Conservation (phyloP, 1,140 invertebrate species). For the Drosophila oshimai region DNA sequence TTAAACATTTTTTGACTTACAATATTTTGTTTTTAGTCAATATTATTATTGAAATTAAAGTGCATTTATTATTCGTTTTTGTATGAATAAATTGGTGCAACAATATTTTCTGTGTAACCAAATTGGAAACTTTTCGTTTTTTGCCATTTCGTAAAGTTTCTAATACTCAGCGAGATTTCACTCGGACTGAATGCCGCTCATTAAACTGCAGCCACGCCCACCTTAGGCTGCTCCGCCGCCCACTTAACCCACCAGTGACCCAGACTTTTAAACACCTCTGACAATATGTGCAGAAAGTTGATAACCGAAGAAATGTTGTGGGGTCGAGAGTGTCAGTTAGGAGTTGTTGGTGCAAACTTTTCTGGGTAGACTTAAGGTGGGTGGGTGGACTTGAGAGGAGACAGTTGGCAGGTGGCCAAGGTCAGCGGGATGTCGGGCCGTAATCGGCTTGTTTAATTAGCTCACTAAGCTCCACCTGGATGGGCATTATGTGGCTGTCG, state of each 20-base stretch:
- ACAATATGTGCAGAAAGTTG: slow-evolving; percentile 46
- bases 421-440: slow-evolving; percentile 40
- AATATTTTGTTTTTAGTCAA: background rate
- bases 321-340: background rate
- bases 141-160: slow-evolving; percentile 47
- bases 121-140: slow-evolving; percentile 45
- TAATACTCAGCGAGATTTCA: slow-evolving; percentile 33
- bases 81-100: slow-evolving; percentile 1
- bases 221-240: background rate
- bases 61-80: background rate
- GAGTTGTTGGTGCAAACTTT: slow-evolving; percentile 9
- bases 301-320: slow-evolving; percentile 33
- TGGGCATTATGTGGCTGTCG: slow-evolving; percentile 59
- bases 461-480: slow-evolving; percentile 47
- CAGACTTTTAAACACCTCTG: slow-evolving; percentile 25
- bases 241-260: slow-evolving; percentile 19
- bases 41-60: background rate
- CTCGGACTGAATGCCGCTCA: slow-evolving; percentile 37
- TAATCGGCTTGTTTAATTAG: slow-evolving; percentile 78
- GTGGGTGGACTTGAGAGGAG: background rate
- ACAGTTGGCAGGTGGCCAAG: slow-evolving; percentile 14
- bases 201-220: slow-evolving; percentile 26
- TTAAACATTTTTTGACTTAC: background rate
- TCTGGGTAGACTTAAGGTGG: background rate
- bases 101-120: slow-evolving; percentile 34